Percentiles rank a stretch among this genome's conserved stretches.
Evolutionary conservation across 30 jellyfish, hydroid and myxozoan genomes (phyloP).

Genomic region (Pelagia noctiluca): DNA sequence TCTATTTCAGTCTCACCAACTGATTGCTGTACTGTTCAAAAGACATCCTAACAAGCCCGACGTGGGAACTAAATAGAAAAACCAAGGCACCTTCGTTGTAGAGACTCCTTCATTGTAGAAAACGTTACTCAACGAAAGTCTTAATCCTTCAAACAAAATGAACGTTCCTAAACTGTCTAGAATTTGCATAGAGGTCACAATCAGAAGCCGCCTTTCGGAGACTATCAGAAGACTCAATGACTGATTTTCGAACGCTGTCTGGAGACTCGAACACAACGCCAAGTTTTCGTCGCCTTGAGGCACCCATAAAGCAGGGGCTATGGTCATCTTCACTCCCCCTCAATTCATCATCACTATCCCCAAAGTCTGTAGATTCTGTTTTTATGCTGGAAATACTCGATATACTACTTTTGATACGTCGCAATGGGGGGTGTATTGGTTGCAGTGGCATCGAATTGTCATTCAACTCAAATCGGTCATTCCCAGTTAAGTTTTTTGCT

Average conservation of each 20-base stretch:
- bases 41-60: too few relatives aligned
- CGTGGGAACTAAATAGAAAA: not conserved
- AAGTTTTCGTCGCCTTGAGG: constrained; percentile 24
- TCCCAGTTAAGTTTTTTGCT: not conserved
- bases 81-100: not conserved
- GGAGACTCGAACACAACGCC: constrained; percentile 36
- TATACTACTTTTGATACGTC: constrained; percentile 60
- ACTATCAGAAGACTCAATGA: constrained; percentile 19
- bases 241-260: constrained; percentile 12
- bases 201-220: constrained; percentile 43
- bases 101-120: not conserved
- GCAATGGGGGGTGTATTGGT: not conserved
- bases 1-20: too few relatives aligned
- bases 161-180: constrained; percentile 2
- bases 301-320: not conserved
- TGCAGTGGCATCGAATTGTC: not conserved
- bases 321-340: not conserved
- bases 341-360: constrained; percentile 8
- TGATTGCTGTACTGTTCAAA: too few relatives aligned
- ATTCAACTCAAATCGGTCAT: too few relatives aligned
- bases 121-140: not conserved
- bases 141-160: constrained; percentile 5
- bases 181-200: constrained; percentile 4
- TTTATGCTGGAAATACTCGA: constrained; percentile 39
- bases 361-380: constrained; percentile 20